Evolutionary conservation across 2,888 invertebrate genomes (phyloP).

Genomic region (Chrysotoxum bicinctum): DNA sequence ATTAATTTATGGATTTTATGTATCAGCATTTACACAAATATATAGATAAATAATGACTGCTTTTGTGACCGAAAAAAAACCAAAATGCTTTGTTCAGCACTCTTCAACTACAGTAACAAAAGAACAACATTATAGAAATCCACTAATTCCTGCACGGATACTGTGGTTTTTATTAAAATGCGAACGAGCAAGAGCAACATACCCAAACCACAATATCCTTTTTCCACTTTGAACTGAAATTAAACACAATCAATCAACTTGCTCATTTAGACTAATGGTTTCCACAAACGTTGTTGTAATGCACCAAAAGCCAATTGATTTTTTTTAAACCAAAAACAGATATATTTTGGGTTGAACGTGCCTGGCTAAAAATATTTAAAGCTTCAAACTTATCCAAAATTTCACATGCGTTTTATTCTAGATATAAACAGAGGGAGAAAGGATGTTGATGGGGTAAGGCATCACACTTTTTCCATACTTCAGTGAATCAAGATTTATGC

Average conservation of each 20-base stretch:
- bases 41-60: background rate
- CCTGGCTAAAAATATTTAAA: constrained; percentile 22
- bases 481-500: constrained; percentile 24
- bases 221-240: background rate
- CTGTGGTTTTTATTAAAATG: constrained; percentile 14
- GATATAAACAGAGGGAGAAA: constrained; percentile 2
- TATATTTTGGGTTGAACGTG: background rate
- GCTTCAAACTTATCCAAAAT: background rate
- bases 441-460: constrained; percentile 19
- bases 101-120: background rate
- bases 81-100: background rate
- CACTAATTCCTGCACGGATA: background rate
- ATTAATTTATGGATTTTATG: constrained; percentile 11
- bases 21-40: background rate
- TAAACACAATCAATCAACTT: constrained; percentile 22
- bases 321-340: background rate
- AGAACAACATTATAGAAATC: background rate
- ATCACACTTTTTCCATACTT: constrained; percentile 21
- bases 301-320: constrained; percentile 11
- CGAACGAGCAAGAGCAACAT: background rate
- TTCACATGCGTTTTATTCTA: background rate
- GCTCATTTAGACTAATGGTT: constrained; percentile 24
- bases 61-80: background rate
- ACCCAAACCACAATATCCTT: constrained; percentile 20
- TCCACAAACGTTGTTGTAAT: constrained; percentile 18